phyloP scores from a whole-genome alignment of 2,113 vertebrate genomes.

The Ameiurus melas region DNA sequence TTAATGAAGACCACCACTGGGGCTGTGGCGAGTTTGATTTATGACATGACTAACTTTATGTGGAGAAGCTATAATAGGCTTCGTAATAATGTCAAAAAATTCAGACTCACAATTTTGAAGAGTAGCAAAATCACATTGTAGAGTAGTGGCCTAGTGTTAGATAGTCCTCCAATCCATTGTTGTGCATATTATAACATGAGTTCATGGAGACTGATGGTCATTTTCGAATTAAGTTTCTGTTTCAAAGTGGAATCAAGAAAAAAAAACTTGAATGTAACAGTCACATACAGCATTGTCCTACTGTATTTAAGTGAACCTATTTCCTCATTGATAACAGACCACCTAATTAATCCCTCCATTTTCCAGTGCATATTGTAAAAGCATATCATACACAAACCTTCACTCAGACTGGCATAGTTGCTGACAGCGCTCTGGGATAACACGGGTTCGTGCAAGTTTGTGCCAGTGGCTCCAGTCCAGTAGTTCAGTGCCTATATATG shows the following conservation, averaged over 20 bases:
- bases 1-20: slow-evolving; percentile 5
- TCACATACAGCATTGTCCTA: neutral
- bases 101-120: neutral
- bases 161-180: slow-evolving; percentile 1
- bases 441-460: slow-evolving; percentile 50
- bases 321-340: neutral
- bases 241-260: neutral
- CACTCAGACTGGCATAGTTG: slow-evolving; percentile 43
- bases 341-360: slow-evolving; percentile 15
- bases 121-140: slow-evolving; percentile 6
- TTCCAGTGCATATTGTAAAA: slow-evolving; percentile 35
- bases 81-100: slow-evolving; percentile 17
- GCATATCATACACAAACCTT: slow-evolving; percentile 44
- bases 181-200: neutral
- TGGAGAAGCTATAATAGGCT: neutral
- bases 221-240: neutral
- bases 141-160: slow-evolving; percentile 7
- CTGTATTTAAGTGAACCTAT: neutral
- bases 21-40: slow-evolving; percentile 16
- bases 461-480: slow-evolving; percentile 70
- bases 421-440: slow-evolving; percentile 48
- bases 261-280: neutral
- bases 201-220: neutral
- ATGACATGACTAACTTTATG: neutral
- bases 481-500: slow-evolving; percentile 81